Base-by-base conservation (phyloP, 2,113 vertebrate species). In the Calonectris borealis region DNA sequence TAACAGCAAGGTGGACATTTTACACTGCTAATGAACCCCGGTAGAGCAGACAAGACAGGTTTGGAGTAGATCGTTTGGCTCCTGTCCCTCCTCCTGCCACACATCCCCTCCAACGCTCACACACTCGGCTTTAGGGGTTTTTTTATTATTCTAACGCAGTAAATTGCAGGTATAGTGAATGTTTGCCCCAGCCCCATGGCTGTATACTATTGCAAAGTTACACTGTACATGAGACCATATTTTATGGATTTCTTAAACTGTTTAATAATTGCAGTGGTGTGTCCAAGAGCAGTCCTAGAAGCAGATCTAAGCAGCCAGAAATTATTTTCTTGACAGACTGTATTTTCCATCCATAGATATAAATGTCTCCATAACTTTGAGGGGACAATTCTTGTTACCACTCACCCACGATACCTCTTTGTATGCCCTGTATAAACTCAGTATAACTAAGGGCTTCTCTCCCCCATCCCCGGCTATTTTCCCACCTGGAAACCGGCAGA, bases 81-180 rank as follows among this genome's bases (percentile, higher is more conserved):
- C 12, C 78, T 19, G 11, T 42, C 27, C 3, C 3, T 65, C 36
- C 16, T 71, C 18, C 44, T 3, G 18, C 36, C 54, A 61, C 75
- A 52, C 22, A 29, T 34, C 36, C 27, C 9, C 54, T 73, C 15
- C 58, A 71, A 12, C 7, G 40, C 61, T 71, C 52, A 38, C 3
- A 2, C 1, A 0, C 48, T 20, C 16, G 0, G 65, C 20, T 34
- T 61, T 19, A 54, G 13, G 46, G 42, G 1, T 14, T 51, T 27
- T 76, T 44, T 15, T 4, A 4, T 75, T 46, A 51, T 57, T 80
- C 52, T 65, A 57, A 64, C 0, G 0, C 32, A 49, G 34, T 32
- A 73, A 78, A 69, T 38, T 29, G 11, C 38, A 49, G 66, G 8
- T n/a, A 5, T 18, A 15, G 19, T 26, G 22, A 93, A 32, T 32